These are phyloP conservation scores for Acomys russatus DNA, from an alignment of 2,797 vertebrate species.

Conservation along the genomic window DNA sequence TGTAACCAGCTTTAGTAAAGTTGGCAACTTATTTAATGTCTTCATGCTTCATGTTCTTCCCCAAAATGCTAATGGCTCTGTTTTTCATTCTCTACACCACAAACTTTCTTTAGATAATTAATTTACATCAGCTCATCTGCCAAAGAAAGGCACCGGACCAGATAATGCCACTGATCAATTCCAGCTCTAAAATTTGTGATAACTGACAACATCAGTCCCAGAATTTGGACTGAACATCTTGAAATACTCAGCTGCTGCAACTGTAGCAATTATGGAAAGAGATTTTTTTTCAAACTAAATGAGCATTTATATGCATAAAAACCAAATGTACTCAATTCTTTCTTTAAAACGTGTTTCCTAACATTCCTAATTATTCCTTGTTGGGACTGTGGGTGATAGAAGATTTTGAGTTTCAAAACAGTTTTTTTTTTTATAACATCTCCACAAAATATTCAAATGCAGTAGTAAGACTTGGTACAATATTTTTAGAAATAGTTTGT, in stretches of 20 bases:
- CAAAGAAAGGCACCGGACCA: constrained; percentile 37
- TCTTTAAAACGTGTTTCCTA: background rate
- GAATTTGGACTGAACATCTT: constrained; percentile 16
- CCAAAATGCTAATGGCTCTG: constrained; percentile 45
- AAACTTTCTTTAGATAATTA: constrained; percentile 71
- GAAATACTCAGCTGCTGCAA: constrained; percentile 56
- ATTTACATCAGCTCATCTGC: constrained; percentile 64
- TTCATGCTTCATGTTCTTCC: constrained; percentile 18
- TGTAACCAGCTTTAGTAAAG: constrained; percentile 24
- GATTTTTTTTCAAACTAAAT: constrained; percentile 48
- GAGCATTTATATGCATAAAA: constrained; percentile 40
- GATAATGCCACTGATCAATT: constrained; percentile 70
- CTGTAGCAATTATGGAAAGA: constrained; percentile 2
- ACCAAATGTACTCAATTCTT: background rate
- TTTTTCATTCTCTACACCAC: constrained; percentile 28
- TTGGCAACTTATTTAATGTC: background rate
- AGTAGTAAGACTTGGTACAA: background rate
- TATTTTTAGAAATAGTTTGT: background rate
- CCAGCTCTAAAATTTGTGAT: constrained; percentile 50
- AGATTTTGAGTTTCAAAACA: background rate
- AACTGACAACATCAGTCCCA: background rate
- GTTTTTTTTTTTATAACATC: background rate
- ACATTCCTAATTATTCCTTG: background rate
- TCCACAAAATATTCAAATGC: background rate
- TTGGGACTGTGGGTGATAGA: background rate